Percentiles rank a stretch among this genome's conserved stretches.
Conservation (phyloP, 92 coral and sea anemone genomes). For the Montipora capitata region DNA sequence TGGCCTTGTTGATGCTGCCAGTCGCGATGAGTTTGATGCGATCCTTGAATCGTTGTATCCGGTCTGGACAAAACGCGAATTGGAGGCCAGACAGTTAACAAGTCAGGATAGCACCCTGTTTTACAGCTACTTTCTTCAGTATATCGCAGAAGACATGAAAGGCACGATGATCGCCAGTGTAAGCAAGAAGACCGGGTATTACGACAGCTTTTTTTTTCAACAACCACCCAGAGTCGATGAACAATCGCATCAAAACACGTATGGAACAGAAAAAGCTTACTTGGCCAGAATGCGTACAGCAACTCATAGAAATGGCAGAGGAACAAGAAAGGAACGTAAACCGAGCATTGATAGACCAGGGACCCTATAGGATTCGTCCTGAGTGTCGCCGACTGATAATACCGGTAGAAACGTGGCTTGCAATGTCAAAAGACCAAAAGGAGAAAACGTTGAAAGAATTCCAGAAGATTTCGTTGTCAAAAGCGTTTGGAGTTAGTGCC, state of each 20-base stretch:
- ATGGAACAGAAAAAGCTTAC: not conserved
- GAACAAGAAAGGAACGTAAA: not conserved
- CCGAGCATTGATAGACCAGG: not conserved
- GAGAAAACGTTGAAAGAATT: slow-evolving; percentile 1
- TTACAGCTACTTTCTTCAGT: not conserved
- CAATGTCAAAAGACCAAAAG: slow-evolving; percentile 7
- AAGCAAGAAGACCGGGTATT: not conserved
- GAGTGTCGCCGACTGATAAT: not conserved
- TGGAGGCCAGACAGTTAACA: too few relatives aligned
- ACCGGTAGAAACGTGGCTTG: not conserved
- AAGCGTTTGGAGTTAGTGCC: not conserved
- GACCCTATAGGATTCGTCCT: slow-evolving; percentile 8
- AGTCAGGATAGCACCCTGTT: not conserved
- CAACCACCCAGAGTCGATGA: slow-evolving; percentile 9
- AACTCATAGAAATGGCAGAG: not conserved
- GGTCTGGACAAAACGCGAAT: too few relatives aligned
- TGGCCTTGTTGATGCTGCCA: too few relatives aligned
- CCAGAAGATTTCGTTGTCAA: not conserved
- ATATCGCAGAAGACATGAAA: not conserved
- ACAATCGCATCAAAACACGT: not conserved
- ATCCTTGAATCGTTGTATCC: too few relatives aligned
- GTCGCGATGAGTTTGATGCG: too few relatives aligned
- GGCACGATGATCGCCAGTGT: not conserved
- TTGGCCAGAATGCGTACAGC: not conserved
- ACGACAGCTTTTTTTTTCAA: not conserved